phyloP scores from a whole-genome alignment of 35 echinoderm and acorn worm species.

The Eucidaris tribuloides region DNA sequence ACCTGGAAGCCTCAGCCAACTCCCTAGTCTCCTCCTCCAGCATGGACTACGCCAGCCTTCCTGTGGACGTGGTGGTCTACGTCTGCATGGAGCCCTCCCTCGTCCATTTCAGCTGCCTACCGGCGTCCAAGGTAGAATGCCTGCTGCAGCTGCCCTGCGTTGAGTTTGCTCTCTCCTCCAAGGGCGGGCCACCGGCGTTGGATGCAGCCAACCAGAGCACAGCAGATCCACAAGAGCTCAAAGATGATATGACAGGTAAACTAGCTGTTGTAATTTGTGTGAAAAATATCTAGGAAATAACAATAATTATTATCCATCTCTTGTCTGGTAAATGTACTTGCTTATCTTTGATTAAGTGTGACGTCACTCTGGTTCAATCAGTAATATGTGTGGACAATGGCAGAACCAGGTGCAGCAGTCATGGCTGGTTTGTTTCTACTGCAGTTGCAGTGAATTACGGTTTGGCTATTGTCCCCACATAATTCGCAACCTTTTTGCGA shows the following conservation, averaged over 20 bases:
- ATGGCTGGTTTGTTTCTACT: too few relatives aligned
- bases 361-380: too few relatives aligned
- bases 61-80: conserved; percentile 93
- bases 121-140: conserved; percentile 85
- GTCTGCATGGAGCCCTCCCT: conserved; percentile 83
- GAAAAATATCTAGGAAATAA: too few relatives aligned
- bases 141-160: conserved; percentile 79
- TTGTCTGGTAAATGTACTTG: too few relatives aligned
- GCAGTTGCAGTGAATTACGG: too few relatives aligned
- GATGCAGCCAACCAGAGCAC: not conserved
- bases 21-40: conserved; percentile 92
- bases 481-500: too few relatives aligned
- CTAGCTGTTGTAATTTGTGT: too few relatives aligned
- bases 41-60: conserved; percentile 82
- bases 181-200: not conserved
- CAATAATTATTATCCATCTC: too few relatives aligned
- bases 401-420: too few relatives aligned
- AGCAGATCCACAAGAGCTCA: not conserved
- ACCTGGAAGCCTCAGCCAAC: conserved; percentile 86
- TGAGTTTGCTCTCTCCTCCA: conserved; percentile 90
- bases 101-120: conserved; percentile 85
- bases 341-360: too few relatives aligned
- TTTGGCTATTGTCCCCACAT: too few relatives aligned
- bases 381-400: too few relatives aligned
- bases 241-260: not conserved